Conservation (phyloP, 2,888 invertebrate genomes). For the Ectropis crepuscularia region DNA sequence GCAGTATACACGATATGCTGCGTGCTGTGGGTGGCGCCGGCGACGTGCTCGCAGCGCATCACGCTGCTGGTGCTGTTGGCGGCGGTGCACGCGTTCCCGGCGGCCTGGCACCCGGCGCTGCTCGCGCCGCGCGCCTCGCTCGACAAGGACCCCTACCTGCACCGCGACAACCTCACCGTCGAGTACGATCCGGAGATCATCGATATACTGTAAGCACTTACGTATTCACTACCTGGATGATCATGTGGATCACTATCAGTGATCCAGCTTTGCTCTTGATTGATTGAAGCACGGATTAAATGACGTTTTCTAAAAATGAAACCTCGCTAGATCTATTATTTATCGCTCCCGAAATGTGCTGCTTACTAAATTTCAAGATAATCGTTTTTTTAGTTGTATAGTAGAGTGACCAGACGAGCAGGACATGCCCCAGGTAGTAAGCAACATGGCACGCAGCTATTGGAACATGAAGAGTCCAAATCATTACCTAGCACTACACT, state of each 20-base stretch:
- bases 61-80: constrained; percentile 58
- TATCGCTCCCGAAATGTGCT: no score
- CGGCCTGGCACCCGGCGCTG: constrained; percentile 60
- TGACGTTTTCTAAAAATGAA: no score
- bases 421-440: no score
- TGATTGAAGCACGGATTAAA: no score
- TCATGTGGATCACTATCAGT: no score
- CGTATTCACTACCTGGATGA: neutral
- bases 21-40: constrained; percentile 71
- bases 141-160: constrained; percentile 66
- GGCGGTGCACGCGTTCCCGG: constrained; percentile 61
- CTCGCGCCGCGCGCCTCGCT: constrained; percentile 59
- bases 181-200: constrained; percentile 56
- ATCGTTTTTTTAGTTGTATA: no score
- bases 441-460: no score
- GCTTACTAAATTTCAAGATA: no score
- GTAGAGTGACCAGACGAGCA: no score
- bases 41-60: constrained; percentile 64
- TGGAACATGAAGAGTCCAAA: no score
- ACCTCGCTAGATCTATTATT: no score
- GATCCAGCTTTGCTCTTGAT: neutral
- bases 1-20: constrained; percentile 70
- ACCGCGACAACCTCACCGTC: constrained; percentile 58
- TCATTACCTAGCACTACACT: no score
- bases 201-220: constrained; percentile 55